Evolutionary conservation across 2,113 vertebrate species (phyloP), one percentile per base, ranked within the genome.

Genomic region (Ictidomys tridecemlineatus): DNA sequence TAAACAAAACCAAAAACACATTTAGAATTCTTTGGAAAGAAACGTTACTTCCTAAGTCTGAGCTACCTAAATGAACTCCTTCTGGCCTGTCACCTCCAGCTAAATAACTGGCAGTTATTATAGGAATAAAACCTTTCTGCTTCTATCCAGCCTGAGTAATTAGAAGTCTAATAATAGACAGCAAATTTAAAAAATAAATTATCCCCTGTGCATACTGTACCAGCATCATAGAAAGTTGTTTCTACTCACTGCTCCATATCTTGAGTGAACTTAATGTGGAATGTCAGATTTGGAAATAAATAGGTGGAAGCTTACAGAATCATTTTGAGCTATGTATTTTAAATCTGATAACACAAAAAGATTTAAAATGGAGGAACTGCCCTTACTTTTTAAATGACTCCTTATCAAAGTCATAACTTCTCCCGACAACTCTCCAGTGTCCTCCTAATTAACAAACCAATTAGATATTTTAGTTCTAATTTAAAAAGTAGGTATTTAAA

Each of bases 121-220:
- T 63, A 96, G 95, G 91, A 94, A 95, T 16, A 48, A 97, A 74
- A 73, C 61, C 83, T 76, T 94, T 91, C 93, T 91, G 32, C 77
- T 93, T 91, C 56, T 51, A 97, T 58, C 58, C 42, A 94, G 91
- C 69, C 80, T 20, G 22, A 94, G 74, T 97, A 97, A 97, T 96
- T 87, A 91, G n/a, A 91, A 96, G 34, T 69, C 94, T 96, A 98
- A 94, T 93, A 96, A 97, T 89, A 96, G 91, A 93, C 1, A 80
- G 24, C 56, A 96, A 77, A 91, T 94, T 95, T 0, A 48, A 74
- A 94, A 95, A 91, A 53, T 65, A 86, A 93, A 73, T 34, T 61
- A 73, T 80, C 85, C 67, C 72, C 51, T 48, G 16, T 85, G 53
- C 72, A 89, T 51, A 61, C 61, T 30, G 45, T 63, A 84, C 6